Base-by-base conservation (phyloP, 2,113 vertebrate genomes). In the Leucopsar rothschildi region DNA sequence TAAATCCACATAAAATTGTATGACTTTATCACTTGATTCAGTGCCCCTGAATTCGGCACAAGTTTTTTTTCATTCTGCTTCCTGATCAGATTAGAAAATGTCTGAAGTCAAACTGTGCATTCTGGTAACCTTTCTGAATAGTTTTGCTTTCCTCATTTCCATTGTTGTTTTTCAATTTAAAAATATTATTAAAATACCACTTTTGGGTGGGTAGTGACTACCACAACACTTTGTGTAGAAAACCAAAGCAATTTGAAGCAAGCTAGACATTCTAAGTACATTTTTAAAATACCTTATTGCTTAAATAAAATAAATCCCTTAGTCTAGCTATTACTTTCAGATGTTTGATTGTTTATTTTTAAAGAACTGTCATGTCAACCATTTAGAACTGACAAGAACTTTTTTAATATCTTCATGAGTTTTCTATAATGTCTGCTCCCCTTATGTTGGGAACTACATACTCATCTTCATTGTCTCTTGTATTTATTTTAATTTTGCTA, bases 221-320 rank as follows among this genome's bases (percentile, higher is more conserved):
- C 80, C 76, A 73, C 8, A 35, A 90, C 55, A 57, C 61, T 80
- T 27, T 63, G 63, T 55, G 63, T 55, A 95, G 69, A 79, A 95
- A 95, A 92, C 55, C 88, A 75, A 95, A 84, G 80, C 42, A 85
- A 77, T 83, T 9, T 69, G 49, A 93, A 95, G 44, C 80, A 79
- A 88, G 57, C 59, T 92, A 93, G 78, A 79, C 82, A 72, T 88
- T 86, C 90, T 53, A 80, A 96, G 70, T 70, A 75, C 91, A 95
- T 97, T 96, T 96, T 96, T 93, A 21, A 97, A 97, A 97, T 97
- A 92, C 81, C 80, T 86, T 88, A 85, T 92, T 96, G 70, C 86
- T 96, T 95, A 89, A 96, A 93, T 87, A 95, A 96, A 93, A 95
- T 91, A 96, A 97, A 95, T 96, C 92, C 50, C 42, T 86, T 71